These are phyloP conservation scores for Rambutsinella grinnellia DNA, from an alignment of 2,888 invertebrate species.

Conservation along the genomic window DNA sequence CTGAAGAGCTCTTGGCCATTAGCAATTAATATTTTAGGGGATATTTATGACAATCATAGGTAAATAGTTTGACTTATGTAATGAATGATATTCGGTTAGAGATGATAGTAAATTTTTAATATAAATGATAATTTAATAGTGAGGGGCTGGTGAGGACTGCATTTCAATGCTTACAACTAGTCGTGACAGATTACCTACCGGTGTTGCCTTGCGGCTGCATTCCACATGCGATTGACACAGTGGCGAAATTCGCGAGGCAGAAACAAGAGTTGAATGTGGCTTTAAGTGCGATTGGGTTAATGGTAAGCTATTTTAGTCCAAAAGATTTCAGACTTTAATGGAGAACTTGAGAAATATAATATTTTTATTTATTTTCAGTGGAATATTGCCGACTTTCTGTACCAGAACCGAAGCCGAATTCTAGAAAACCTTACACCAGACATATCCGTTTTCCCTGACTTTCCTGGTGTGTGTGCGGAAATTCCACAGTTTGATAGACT, in stretches of 20 bases:
- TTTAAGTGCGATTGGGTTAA: conserved; percentile 93
- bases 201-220: conserved; percentile 94
- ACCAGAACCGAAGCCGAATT: conserved; percentile 91
- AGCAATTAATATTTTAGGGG: conserved; percentile 94
- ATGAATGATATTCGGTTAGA: no score
- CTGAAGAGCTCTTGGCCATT: conserved; percentile 96
- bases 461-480: conserved; percentile 85
- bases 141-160: conserved; percentile 93
- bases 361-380: conserved; percentile 77
- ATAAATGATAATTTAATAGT: conserved; percentile 72
- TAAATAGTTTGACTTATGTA: conserved; percentile 70
- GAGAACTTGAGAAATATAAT: conserved; percentile 13
- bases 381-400: conserved; percentile 98
- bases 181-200: conserved; percentile 93
- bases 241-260: conserved; percentile 96
- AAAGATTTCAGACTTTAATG: conserved; percentile 13
- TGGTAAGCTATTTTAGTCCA: conserved; percentile 80
- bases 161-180: conserved; percentile 95
- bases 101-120: no score
- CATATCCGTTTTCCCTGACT: conserved; percentile 82
- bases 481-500: conserved; percentile 92
- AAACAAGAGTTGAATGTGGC: conserved; percentile 97
- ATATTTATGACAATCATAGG: conserved; percentile 94
- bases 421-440: conserved; percentile 81
- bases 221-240: conserved; percentile 90